Conservation (phyloP, 2,888 invertebrate genomes). For the Clostera curtula region DNA sequence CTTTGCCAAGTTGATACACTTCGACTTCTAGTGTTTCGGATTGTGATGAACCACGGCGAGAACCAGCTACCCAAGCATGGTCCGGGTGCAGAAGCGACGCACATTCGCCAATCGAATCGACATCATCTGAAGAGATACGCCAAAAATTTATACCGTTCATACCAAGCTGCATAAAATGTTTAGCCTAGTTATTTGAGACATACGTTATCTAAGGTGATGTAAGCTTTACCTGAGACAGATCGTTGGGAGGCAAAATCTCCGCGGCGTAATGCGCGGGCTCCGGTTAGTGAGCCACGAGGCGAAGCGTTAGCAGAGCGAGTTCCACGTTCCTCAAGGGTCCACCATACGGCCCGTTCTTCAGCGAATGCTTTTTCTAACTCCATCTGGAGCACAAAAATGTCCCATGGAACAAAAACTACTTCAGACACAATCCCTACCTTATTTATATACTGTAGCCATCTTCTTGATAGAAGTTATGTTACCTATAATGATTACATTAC, state of each 20-base stretch:
- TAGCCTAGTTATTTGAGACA: background rate
- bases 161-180: background rate
- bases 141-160: background rate
- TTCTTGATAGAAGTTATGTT: no score
- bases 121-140: conserved; percentile 77
- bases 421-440: no score
- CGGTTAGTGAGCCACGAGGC: conserved; percentile 85
- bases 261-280: conserved; percentile 79
- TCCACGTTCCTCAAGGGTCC: conserved; percentile 87
- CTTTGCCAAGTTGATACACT: conserved; percentile 88
- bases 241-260: conserved; percentile 84
- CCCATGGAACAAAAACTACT: no score
- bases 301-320: conserved; percentile 86
- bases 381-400: conserved; percentile 53
- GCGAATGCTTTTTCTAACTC: conserved; percentile 89
- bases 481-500: conserved; percentile 16
- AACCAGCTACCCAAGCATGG: conserved; percentile 86
- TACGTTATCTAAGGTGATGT: conserved; percentile 5
- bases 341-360: conserved; percentile 93
- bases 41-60: conserved; percentile 90
- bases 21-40: conserved; percentile 91
- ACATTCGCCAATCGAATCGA: conserved; percentile 84
- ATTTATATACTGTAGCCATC: no score
- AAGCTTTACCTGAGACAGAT: conserved; percentile 77
- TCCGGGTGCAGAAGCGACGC: conserved; percentile 88